These are phyloP conservation scores for Tetramorium parvispinum DNA, from an alignment of 1,140 invertebrate species.

Conservation along the genomic window DNA sequence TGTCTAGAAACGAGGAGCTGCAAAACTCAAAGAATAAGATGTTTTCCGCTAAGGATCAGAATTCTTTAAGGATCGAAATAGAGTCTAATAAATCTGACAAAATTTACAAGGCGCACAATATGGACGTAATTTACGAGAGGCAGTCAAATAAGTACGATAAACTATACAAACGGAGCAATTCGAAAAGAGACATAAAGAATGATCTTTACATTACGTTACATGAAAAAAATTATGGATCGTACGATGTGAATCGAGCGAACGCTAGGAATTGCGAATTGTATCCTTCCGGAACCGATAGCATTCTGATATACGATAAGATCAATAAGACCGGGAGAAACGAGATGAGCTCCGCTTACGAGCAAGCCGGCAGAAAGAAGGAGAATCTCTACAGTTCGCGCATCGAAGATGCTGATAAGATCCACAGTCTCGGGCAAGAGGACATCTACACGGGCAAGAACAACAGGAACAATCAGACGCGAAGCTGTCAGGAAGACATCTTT, in stretches of 20 bases:
- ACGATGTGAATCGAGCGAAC: conserved; percentile 55
- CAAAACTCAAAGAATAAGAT: conserved; percentile 78
- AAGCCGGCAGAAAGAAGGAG: conserved; percentile 55
- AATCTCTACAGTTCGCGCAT: conserved; percentile 78
- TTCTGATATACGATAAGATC: conserved; percentile 57
- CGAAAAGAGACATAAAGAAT: conserved; percentile 30
- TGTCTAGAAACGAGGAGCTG: conserved; percentile 63
- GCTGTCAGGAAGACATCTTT: conserved; percentile 70
- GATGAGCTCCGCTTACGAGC: conserved; percentile 75
- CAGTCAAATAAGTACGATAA: conserved; percentile 75
- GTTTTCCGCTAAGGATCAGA: conserved; percentile 58
- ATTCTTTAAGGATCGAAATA: background rate
- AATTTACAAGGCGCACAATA: conserved; percentile 56
- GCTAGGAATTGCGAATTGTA: background rate
- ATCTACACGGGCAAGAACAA: conserved; percentile 69
- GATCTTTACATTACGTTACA: no score
- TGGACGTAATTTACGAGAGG: conserved; percentile 47
- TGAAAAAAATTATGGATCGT: conserved; percentile 68
- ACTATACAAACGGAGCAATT: conserved; percentile 28
- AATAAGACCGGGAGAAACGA: conserved; percentile 58
- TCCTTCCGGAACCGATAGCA: background rate
- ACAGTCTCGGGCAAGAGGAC: conserved; percentile 76
- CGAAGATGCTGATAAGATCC: conserved; percentile 83
- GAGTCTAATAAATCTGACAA: conserved; percentile 41
- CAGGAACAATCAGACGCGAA: conserved; percentile 29